Percentiles rank a stretch among this genome's conserved stretches.
phyloP scores from a whole-genome alignment of 2,888 invertebrate genomes.

The Phengaris arion region DNA sequence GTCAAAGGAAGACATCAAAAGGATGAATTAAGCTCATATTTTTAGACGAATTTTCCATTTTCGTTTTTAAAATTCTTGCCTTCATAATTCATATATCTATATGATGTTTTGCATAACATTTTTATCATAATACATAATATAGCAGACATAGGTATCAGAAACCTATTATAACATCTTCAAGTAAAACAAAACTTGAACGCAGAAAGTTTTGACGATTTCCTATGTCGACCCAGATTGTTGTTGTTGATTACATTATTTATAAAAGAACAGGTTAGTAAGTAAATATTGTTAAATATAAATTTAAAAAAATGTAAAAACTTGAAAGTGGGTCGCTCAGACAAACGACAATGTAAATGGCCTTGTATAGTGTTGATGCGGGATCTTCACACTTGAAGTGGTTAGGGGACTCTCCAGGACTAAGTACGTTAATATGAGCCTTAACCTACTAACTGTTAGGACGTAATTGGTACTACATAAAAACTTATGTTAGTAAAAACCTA shows the following conservation, averaged over 20 bases:
- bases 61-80: background rate
- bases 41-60: constrained; percentile 11
- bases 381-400: constrained; percentile 12
- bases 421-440: background rate
- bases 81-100: background rate
- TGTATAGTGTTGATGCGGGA: constrained; percentile 13
- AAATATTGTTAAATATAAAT: constrained; percentile 10
- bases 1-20: constrained; percentile 26
- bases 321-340: constrained; percentile 33
- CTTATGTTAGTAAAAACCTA: too few relatives aligned
- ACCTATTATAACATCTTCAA: background rate
- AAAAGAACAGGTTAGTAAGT: background rate
- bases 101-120: background rate
- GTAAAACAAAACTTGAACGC: background rate
- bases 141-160: too few relatives aligned
- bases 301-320: constrained; percentile 31
- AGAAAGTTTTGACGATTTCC: constrained; percentile 2
- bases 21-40: constrained; percentile 27
- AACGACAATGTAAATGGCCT: constrained; percentile 33
- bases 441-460: background rate
- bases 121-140: too few relatives aligned
- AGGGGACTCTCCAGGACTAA: background rate
- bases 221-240: background rate
- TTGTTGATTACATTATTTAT: background rate
- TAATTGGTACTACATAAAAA: background rate